phyloP scores from a whole-genome alignment of 2,797 vertebrate species.

The Pseudopleuronectes americanus region DNA sequence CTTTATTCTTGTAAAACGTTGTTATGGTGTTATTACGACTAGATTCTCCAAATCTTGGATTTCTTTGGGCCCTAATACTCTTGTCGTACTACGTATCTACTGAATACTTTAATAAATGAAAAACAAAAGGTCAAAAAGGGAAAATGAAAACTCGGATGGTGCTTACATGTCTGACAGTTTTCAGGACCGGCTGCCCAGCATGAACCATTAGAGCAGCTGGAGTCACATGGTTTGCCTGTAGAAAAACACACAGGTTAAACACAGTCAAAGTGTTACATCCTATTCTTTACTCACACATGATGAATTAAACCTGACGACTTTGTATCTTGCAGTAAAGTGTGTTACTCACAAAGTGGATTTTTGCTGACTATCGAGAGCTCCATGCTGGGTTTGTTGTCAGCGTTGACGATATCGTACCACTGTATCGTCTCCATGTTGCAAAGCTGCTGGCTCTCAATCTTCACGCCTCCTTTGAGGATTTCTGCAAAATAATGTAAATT shows the following conservation, averaged over 20 bases:
- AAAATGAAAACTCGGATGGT: background rate
- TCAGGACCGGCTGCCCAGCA: slow-evolving; percentile 91
- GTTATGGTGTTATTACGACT: no score
- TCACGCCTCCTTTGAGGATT: slow-evolving; percentile 92
- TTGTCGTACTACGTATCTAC: no score
- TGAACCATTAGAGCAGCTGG: slow-evolving; percentile 87
- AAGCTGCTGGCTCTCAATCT: slow-evolving; percentile 85
- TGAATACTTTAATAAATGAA: no score
- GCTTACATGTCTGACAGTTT: slow-evolving; percentile 94
- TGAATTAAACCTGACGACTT: background rate
- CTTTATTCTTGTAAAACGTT: no score
- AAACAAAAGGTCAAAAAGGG: no score
- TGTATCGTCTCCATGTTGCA: slow-evolving; percentile 91
- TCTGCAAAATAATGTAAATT: slow-evolving; percentile 77
- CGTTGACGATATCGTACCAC: slow-evolving; percentile 91
- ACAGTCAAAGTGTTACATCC: background rate
- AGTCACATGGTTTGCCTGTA: slow-evolving; percentile 89
- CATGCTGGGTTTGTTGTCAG: slow-evolving; percentile 65
- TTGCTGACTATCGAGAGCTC: slow-evolving; percentile 23
- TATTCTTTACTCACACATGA: background rate
- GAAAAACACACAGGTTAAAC: slow-evolving; percentile 15
- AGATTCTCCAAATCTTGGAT: no score
- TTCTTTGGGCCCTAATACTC: no score
- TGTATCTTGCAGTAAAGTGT: background rate
- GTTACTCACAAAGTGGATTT: slow-evolving; percentile 83